A percentile compares a stretch with the other conserved stretches of the same genome.
phyloP scores from a whole-genome alignment of 2,797 vertebrate genomes.

The Trachurus trachurus region DNA sequence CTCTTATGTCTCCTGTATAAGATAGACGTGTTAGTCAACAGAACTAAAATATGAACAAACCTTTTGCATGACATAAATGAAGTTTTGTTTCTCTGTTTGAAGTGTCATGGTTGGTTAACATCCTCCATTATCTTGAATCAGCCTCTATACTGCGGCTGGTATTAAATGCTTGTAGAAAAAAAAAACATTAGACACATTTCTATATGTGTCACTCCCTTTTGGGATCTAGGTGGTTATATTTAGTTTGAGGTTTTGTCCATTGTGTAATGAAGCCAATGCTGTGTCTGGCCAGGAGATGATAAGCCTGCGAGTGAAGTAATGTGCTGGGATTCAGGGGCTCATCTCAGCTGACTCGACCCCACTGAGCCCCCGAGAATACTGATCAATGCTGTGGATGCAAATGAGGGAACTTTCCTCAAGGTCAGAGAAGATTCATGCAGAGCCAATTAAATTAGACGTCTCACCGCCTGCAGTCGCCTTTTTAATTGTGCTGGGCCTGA shows the following conservation, averaged over 20 bases:
- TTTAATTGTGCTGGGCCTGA: no score
- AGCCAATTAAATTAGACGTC: conserved; percentile 40
- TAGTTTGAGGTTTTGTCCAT: conserved; percentile 66
- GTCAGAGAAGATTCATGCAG: conserved; percentile 68
- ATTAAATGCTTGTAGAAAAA: conserved; percentile 24
- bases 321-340: conserved; percentile 56
- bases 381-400: conserved; percentile 74
- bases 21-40: no score
- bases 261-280: conserved; percentile 63
- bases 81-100: conserved; percentile 51
- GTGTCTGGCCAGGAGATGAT: conserved; percentile 61
- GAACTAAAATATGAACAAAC: no score
- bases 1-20: no score
- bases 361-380: conserved; percentile 58
- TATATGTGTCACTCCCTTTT: conserved; percentile 54
- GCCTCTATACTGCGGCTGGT: conserved; percentile 5
- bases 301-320: conserved; percentile 61
- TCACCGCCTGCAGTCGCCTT: no score
- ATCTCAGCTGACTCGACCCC: conserved; percentile 48
- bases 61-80: not conserved
- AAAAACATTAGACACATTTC: conserved; percentile 39
- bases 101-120: conserved; percentile 48
- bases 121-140: conserved; percentile 36
- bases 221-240: conserved; percentile 65
- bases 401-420: conserved; percentile 77